Percentiles rank a stretch among this genome's conserved stretches.
phyloP scores from a whole-genome alignment of 2,888 invertebrate genomes.

The Brachycybe producta region DNA sequence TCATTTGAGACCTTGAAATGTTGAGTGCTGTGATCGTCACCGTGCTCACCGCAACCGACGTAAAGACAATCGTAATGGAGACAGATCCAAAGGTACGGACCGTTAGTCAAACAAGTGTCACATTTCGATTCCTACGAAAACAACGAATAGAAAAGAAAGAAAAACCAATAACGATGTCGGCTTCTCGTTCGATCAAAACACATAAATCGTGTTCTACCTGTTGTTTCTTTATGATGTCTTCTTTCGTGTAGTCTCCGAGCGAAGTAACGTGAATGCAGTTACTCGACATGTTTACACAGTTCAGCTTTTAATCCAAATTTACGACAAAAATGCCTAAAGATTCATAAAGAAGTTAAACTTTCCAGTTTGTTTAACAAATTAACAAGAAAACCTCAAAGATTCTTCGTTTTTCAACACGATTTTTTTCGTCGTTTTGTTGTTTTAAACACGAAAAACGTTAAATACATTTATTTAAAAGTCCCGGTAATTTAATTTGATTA shows the following conservation, averaged over 20 bases:
- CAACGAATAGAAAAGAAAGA: background rate
- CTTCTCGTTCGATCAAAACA: too few species aligned
- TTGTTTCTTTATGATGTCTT: slow-evolving; percentile 26
- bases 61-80: slow-evolving; percentile 62
- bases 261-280: slow-evolving; percentile 28
- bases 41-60: slow-evolving; percentile 69
- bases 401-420: too few species aligned
- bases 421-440: too few species aligned
- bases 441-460: too few species aligned
- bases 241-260: slow-evolving; percentile 28
- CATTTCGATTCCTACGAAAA: slow-evolving; percentile 37
- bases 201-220: slow-evolving; percentile 7
- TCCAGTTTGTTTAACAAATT: too few species aligned
- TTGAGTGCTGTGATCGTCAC: slow-evolving; percentile 65
- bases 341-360: too few species aligned
- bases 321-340: background rate
- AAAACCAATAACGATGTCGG: background rate
- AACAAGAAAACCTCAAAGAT: too few species aligned
- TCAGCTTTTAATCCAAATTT: background rate
- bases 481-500: too few species aligned
- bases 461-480: too few species aligned
- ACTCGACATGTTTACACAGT: slow-evolving; percentile 6
- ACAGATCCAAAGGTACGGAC: slow-evolving; percentile 77
- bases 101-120: slow-evolving; percentile 55
- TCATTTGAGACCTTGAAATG: slow-evolving; percentile 52